Evolutionary conservation across 2,888 invertebrate genomes (phyloP), one percentile per base, ranked within the genome.

Genomic region (Hydraecia micacea): DNA sequence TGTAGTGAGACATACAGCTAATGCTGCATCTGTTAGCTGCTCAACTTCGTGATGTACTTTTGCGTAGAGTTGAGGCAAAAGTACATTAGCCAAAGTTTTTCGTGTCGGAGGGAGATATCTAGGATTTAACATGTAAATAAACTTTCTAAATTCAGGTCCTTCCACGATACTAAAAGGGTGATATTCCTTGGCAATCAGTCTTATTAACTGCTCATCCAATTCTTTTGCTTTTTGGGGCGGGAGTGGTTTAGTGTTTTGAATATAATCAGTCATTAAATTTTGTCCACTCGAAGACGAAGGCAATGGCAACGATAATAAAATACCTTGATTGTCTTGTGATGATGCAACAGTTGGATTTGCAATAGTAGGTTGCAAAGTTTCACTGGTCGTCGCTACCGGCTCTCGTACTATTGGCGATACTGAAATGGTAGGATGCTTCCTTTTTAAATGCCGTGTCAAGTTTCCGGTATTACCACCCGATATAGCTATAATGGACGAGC

Each of bases 171-270:
- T 66, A 55, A 85, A 65, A 28, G 83, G 73, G 69, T 86, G 85
- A 76, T 86, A 81, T 25, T 75, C 86, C 77, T 86, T 83, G 9
- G 85, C 83, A 46, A 84, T 82, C 84, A 86, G 81, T 72, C 42
- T 76, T 21, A 83, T 65, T 60, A 77, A 73, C 60, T 78, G 72
- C 68, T 81, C 72, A 72, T 77, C 76, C 58, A 72, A 42, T 62
- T 63, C 28, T 63, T 63, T 49, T 28, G 67, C 67, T 42, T 67
- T 60, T 60, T 60, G 60, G 28, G 28, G 60, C 60, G 60, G 60
- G 60, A 60, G 28, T 6, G 28, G 60, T 32, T 60, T 60, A 28
- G 60, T 60, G 28, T 60, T 60, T 60, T 60, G 60, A 60, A 60
- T 28, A 32, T 13, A 60, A 28, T 60, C 60, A 60, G 60, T 60